Base-by-base conservation (phyloP, 2,113 vertebrate species). In the Isichthys henryi region DNA sequence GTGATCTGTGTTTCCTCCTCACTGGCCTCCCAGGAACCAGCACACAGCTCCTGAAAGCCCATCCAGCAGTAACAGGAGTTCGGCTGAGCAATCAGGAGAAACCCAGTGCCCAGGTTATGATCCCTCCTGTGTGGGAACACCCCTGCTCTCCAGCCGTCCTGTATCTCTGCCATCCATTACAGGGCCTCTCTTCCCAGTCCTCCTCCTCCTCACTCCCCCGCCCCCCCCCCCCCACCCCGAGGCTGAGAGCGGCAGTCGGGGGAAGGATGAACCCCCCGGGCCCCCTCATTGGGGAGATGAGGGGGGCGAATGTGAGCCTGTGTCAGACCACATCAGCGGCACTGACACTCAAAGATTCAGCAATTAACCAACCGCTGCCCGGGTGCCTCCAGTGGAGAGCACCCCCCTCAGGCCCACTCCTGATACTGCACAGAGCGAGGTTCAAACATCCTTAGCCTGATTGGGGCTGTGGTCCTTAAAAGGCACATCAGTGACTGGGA, bases 251-350 rank as follows among this genome's bases (percentile, higher is more conserved):
- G 84, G 23, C 2, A 11, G 48, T 21, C 31, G n/a, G 46, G 48
- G 82, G 45, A 5, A 84, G 80, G 21, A 48, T 3, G 82, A 10
- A 3, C 31, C 31, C 27, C 84, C 5, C 43, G 3, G 19, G 52
- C 53, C 86, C 53, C 86, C 39, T 88, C 86, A n/a, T 88, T 53
- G 43, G 39, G 17, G 53, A 62, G 86, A 88, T 62, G 19, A 87
- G 86, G n/a, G 8, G 31, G 31, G 15, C 17, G 35, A 88, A 58
- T 21, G 56, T 62, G 86, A 88, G 86, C 39, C 52, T 13, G 31
- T 88, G 53, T 88, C 53, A 49, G 31, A 35, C 56, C 35, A 39
- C 56, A 88, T 88, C 56, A 88, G 50, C 7, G 1, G 5, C 52
- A 31, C 86, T 58, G 86, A 88, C 86, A 62, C 35, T 88, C 86